phyloP scores from a whole-genome alignment of 1,140 invertebrate genomes.

The Ips typographus region DNA sequence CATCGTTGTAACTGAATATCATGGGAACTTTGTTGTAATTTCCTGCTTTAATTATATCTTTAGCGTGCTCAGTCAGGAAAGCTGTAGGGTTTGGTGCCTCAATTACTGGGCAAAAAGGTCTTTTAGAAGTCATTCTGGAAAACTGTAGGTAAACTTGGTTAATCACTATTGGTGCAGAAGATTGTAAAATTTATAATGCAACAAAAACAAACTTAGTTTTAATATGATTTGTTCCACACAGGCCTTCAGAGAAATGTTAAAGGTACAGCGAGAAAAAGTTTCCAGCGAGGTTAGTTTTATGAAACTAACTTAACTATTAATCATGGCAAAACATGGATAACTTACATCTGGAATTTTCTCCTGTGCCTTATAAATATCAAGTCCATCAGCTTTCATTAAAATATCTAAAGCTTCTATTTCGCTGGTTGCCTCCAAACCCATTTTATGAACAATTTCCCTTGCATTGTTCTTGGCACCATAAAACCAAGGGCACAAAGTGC shows the following conservation, averaged over 20 bases:
- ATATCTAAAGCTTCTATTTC: constrained; percentile 35
- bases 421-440: neutral
- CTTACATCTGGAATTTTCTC: constrained; percentile 39
- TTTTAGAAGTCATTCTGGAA: neutral
- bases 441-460: constrained; percentile 7
- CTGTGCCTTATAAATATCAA: constrained; percentile 29
- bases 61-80: constrained; percentile 41
- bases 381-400: constrained; percentile 45
- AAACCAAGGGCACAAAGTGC: constrained; percentile 53
- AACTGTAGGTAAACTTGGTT: constrained; percentile 42
- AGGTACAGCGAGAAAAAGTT: no score
- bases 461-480: constrained; percentile 42
- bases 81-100: constrained; percentile 29
- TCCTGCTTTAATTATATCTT: constrained; percentile 43
- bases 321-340: constrained; percentile 49
- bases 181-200: no score
- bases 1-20: constrained; percentile 43
- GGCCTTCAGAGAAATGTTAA: neutral
- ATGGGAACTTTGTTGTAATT: constrained; percentile 45
- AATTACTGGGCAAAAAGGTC: constrained; percentile 14
- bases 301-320: no score
- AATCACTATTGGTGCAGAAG: no score
- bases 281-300: no score
- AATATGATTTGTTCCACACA: no score
- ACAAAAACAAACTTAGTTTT: constrained; percentile 8